These are phyloP conservation scores for Meandrina meandrites DNA, from an alignment of 92 coral and sea anemone species.

Conservation along the genomic window DNA sequence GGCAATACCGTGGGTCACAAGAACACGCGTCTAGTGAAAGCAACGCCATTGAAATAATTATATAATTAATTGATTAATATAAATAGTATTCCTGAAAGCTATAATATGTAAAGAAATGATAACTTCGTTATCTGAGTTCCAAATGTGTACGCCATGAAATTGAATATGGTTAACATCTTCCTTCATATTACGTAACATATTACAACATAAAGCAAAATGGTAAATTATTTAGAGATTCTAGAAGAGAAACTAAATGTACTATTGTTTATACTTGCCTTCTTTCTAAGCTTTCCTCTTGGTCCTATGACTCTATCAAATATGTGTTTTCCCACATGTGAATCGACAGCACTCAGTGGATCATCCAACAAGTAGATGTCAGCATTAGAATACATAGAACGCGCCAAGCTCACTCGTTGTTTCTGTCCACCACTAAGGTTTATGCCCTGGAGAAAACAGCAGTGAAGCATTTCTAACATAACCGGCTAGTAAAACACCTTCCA, in stretches of 20 bases:
- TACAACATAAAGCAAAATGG: too few relatives aligned
- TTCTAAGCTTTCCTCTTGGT: constrained; percentile 77
- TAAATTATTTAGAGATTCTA: too few relatives aligned
- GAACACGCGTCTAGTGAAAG: constrained; percentile 64
- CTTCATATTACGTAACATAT: too few relatives aligned
- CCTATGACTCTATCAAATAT: constrained; percentile 94
- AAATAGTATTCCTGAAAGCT: too few relatives aligned
- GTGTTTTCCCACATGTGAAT: constrained; percentile 94
- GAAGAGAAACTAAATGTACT: too few relatives aligned
- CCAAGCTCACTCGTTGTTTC: constrained; percentile 93
- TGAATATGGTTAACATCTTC: too few relatives aligned
- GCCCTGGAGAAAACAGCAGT: constrained; percentile 60
- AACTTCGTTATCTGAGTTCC: too few relatives aligned
- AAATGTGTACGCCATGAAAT: too few relatives aligned
- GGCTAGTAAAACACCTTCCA: too few relatives aligned
- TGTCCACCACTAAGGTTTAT: constrained; percentile 97
- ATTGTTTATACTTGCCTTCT: constrained; percentile 48
- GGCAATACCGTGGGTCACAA: constrained; percentile 69
- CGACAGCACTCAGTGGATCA: constrained; percentile 98
- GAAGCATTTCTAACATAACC: too few relatives aligned
- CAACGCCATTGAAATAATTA: background rate
- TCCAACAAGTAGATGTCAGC: constrained; percentile 90
- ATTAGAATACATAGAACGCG: constrained; percentile 91
- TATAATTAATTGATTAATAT: too few relatives aligned
- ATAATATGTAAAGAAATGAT: too few relatives aligned